Evolutionary conservation across 1,140 invertebrate species (phyloP).

Genomic region (Camponotus pennsylvanicus): DNA sequence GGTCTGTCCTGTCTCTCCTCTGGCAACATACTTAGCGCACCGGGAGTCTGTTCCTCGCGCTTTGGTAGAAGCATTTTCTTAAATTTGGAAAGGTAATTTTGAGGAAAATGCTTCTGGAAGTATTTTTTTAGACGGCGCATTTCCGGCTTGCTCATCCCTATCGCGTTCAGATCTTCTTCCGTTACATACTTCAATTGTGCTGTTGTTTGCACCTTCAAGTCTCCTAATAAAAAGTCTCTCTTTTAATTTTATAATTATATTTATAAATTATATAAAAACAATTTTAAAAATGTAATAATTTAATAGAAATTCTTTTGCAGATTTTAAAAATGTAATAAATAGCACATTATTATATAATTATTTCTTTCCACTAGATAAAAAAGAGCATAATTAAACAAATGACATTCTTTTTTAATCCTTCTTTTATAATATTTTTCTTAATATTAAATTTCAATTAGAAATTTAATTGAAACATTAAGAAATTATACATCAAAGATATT

Average conservation of each 20-base stretch:
- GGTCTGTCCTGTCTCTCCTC: constrained; percentile 85
- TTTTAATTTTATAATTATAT: not conserved
- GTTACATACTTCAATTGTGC: constrained; percentile 98
- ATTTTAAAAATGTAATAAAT: no score
- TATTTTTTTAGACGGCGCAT: constrained; percentile 97
- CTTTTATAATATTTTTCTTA: no score
- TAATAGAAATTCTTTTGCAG: no score
- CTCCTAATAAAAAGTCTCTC: constrained; percentile 86
- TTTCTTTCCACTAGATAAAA: no score
- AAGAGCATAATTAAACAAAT: no score
- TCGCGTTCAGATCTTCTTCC: constrained; percentile 95
- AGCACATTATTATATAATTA: no score
- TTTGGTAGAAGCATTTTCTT: constrained; percentile 91
- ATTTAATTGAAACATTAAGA: no score
- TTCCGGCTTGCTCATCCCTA: constrained; percentile 98
- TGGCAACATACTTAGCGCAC: constrained; percentile 80
- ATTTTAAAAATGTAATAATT: not conserved
- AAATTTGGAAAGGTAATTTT: constrained; percentile 96
- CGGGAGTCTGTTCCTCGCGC: constrained; percentile 87
- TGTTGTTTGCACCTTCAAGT: constrained; percentile 94
- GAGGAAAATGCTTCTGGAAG: constrained; percentile 96
- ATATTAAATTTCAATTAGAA: no score
- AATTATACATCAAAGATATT: no score
- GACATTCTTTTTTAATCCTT: no score
- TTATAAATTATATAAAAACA: no score